Conservation (phyloP, 2,888 invertebrate genomes). For the Agrilus cyanescens region DNA sequence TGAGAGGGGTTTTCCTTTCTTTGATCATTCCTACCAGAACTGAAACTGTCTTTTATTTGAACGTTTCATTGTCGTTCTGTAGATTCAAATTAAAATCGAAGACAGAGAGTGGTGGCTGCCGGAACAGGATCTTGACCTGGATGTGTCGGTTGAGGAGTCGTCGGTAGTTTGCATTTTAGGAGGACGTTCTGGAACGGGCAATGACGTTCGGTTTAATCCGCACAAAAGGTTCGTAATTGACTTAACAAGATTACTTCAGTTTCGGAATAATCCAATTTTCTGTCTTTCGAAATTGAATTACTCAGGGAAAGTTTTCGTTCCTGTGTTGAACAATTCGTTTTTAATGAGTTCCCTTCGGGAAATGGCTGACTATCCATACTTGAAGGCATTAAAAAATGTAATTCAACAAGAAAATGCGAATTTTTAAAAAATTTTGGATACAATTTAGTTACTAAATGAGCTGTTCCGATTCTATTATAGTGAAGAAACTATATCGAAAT, state of each 20-base stretch:
- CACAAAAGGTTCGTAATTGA: conserved; percentile 30
- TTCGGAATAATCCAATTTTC: conserved; percentile 2
- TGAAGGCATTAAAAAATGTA: neutral
- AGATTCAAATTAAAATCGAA: conserved; percentile 51
- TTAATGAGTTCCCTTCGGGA: neutral
- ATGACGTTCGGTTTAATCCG: conserved; percentile 39
- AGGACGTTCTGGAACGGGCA: conserved; percentile 39
- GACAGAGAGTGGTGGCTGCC: conserved; percentile 53
- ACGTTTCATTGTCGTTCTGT: conserved; percentile 8
- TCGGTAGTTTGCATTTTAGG: conserved; percentile 52
- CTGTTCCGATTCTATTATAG: conserved; percentile 21
- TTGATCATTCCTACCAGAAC: neutral
- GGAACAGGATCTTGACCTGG: conserved; percentile 44
- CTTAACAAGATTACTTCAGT: conserved; percentile 4
- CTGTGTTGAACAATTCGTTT: too few relatives aligned
- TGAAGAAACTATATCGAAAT: conserved; percentile 25
- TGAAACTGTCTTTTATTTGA: too few relatives aligned
- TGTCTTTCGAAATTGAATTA: too few relatives aligned
- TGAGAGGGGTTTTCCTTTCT: neutral
- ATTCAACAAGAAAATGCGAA: neutral
- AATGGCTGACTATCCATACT: neutral
- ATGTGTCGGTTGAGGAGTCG: conserved; percentile 48
- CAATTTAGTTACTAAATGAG: too few relatives aligned
- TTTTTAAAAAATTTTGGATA: neutral
- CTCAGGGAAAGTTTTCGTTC: too few relatives aligned